Percentiles rank a stretch among this genome's conserved stretches.
phyloP scores from a whole-genome alignment of 1,140 invertebrate species.

The Marisa cornuarietis region DNA sequence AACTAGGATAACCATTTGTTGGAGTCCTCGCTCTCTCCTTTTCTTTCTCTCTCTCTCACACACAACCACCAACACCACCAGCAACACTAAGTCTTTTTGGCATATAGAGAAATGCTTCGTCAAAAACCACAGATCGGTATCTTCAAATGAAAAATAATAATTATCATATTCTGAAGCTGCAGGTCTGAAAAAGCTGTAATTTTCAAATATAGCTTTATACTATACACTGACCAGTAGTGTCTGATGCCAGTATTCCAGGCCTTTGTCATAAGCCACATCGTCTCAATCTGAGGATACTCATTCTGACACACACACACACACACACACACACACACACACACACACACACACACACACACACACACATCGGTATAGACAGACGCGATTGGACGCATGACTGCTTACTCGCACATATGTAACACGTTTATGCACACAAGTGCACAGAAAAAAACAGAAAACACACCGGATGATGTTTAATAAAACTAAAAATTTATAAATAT shows the following conservation, averaged over 20 bases:
- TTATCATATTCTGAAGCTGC: not conserved
- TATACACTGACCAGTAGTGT: slow-evolving; percentile 50
- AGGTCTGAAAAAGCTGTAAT: not conserved
- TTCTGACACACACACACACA: slow-evolving; percentile 26
- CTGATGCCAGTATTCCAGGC: slow-evolving; percentile 63
- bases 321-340: not conserved
- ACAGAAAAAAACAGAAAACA: slow-evolving; percentile 1
- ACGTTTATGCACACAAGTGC: no score
- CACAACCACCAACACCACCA: no score
- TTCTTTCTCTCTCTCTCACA: no score
- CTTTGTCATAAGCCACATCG: slow-evolving; percentile 63
- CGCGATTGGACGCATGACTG: not conserved
- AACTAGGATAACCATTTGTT: no score
- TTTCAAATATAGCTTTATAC: not conserved
- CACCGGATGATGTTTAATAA: not conserved
- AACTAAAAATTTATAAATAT: no score
- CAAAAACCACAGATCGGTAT: not conserved
- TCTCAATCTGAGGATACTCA: slow-evolving; percentile 59
- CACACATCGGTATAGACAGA: not conserved
- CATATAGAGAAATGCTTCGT: no score
- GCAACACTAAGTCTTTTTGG: no score
- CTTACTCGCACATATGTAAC: not conserved
- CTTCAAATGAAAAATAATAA: not conserved
- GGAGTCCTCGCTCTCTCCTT: no score
- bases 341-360: slow-evolving; percentile 2